These are phyloP conservation scores for Laticauda laticaudata DNA, from an alignment of 2,113 vertebrate species.

Conservation along the genomic window DNA sequence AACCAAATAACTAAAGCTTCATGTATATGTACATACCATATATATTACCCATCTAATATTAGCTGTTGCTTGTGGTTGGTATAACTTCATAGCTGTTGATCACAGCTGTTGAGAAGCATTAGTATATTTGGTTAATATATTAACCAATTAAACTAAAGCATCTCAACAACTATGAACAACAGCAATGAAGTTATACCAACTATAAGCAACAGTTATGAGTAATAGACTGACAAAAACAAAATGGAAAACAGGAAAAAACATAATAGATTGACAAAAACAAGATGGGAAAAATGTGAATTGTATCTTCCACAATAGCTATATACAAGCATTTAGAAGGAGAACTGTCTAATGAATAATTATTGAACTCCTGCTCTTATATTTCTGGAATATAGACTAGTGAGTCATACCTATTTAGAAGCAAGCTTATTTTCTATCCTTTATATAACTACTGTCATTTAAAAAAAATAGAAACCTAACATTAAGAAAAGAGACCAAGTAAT, in stretches of 20 bases:
- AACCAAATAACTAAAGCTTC: too few species aligned
- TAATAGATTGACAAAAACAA: background rate
- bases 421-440: constrained; percentile 48
- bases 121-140: too few species aligned
- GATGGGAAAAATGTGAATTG: background rate
- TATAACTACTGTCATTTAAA: constrained; percentile 43
- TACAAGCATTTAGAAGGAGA: background rate
- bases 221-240: background rate
- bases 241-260: too few species aligned
- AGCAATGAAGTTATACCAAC: background rate
- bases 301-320: background rate
- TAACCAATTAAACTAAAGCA: constrained; percentile 29
- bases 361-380: background rate
- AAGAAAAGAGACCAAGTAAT: constrained; percentile 1
- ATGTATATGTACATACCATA: too few species aligned
- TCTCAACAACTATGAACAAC: constrained; percentile 12
- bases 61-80: too few species aligned
- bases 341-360: background rate
- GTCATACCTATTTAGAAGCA: constrained; percentile 30
- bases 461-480: constrained; percentile 60
- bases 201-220: background rate
- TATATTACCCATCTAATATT: too few species aligned
- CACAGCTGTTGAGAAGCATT: too few species aligned
- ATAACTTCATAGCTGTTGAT: too few species aligned
- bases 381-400: constrained; percentile 41